These are phyloP conservation scores for Patagioenas fasciata DNA, from an alignment of 2,113 vertebrate species.

Conservation along the genomic window DNA sequence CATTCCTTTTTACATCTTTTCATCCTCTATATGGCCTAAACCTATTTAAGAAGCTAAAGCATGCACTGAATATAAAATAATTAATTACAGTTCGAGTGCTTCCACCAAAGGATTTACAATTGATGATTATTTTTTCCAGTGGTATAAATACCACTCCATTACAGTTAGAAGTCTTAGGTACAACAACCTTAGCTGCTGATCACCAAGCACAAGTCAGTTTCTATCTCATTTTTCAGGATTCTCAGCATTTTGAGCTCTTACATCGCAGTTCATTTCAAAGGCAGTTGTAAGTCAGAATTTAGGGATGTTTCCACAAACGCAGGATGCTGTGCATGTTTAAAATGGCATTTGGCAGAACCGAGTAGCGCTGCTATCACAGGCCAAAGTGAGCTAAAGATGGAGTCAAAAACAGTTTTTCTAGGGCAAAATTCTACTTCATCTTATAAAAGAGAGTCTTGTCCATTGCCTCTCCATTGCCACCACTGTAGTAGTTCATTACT, in stretches of 20 bases:
- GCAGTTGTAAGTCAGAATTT: too few relatives aligned
- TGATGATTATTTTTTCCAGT: background rate
- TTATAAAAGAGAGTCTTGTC: background rate
- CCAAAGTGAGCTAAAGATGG: background rate
- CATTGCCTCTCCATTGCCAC: background rate
- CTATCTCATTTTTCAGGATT: background rate
- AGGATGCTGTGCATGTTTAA: background rate
- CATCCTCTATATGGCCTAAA: background rate
- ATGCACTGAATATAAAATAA: background rate
- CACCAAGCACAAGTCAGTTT: background rate
- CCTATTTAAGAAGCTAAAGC: background rate
- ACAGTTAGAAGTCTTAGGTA: background rate
- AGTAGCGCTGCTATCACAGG: background rate
- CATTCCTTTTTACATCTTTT: background rate
- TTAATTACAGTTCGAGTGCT: background rate
- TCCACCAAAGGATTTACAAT: background rate
- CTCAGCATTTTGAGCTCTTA: background rate
- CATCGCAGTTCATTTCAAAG: accelerated
- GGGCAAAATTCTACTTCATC: background rate
- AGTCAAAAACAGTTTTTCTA: background rate
- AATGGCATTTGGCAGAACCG: background rate
- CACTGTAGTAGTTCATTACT: background rate
- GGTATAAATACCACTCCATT: background rate
- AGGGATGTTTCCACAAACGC: background rate
- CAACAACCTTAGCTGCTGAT: background rate